Evolutionary conservation across 2,113 vertebrate species (phyloP), one percentile per base, ranked within the genome.

Genomic region (Illadopsis cleaveri): DNA sequence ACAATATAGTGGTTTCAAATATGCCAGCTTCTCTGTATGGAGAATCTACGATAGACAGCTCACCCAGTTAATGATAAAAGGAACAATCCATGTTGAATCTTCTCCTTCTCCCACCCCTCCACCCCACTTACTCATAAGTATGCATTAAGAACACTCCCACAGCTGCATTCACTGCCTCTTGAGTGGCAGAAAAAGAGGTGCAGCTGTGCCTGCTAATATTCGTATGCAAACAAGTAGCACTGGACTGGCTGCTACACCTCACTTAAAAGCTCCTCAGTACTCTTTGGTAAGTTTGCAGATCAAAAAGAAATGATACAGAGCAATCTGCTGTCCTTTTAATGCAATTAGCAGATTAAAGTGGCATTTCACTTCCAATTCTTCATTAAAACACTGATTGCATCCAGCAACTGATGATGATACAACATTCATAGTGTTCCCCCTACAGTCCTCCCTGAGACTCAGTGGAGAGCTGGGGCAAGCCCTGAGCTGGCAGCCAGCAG

Each of bases 331-430:
- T 70, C 82, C 90, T 94, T 96, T 95, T 95, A 96, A 84, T 40
- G 82, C 64, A 94, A 86, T 96, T 96, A 97, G 90, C 80, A 96
- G 78, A 97, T 95, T 96, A 94, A 94, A 96, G 89, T 31, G 6
- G 82, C 64, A 76, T 94, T 96, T 96, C 95, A 82, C 57, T 80
- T 79, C 76, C 95, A 95, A 72, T 54, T 61, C 54, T 89, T 91
- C 87, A 93, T 91, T 92, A 83, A 73, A 78, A 94, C 47, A 84
- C 42, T 81, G 87, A 96, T 1, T 72, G 81, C 37, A 92, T 51
- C 53, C 86, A 78, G 62, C 44, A 45, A 48, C 42, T 73, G 23
- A 93, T 13, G 61, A 50, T 35, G 81, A 84, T 82, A 92, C 2
- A 50, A 84, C 86, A 81, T 82, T 90, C 64, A 11, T 18, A 86